Evolutionary conservation across 2,797 vertebrate genomes (phyloP).

Genomic region (Pempheris klunzingeri): DNA sequence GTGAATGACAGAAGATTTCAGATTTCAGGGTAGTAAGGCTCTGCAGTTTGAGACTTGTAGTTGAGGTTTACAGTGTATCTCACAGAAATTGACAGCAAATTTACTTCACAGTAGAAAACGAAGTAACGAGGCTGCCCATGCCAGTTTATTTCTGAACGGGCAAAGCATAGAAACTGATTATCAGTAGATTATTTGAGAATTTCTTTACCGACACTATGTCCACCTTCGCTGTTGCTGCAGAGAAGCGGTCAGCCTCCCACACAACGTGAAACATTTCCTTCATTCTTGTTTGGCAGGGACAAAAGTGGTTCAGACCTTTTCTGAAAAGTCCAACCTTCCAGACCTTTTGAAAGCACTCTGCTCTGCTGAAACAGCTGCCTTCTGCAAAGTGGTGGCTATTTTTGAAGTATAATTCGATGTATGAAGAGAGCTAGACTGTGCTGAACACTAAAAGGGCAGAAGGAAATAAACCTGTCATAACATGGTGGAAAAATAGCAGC

Average conservation of each 20-base stretch:
- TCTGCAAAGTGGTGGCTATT: background rate
- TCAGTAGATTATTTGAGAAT: background rate
- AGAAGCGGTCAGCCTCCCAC: slow-evolving; percentile 33
- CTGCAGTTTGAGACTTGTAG: too few species aligned
- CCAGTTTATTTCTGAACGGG: background rate
- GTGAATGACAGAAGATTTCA: background rate
- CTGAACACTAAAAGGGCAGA: background rate
- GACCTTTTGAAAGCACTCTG: slow-evolving; percentile 34
- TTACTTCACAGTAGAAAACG: background rate
- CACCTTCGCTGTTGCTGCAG: slow-evolving; percentile 30
- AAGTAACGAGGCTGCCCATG: background rate
- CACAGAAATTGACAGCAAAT: background rate
- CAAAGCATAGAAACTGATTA: background rate
- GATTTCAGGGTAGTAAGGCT: background rate
- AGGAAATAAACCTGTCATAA: background rate
- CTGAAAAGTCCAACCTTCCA: slow-evolving; percentile 48
- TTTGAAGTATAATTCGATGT: background rate
- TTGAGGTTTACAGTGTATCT: background rate
- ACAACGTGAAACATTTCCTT: slow-evolving; percentile 39
- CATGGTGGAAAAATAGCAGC: background rate
- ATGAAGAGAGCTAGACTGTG: background rate
- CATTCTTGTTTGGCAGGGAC: slow-evolving; percentile 25
- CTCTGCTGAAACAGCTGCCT: slow-evolving; percentile 21
- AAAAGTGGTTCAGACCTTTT: slow-evolving; percentile 9
- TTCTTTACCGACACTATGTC: background rate